Conservation (phyloP, 2,797 vertebrate species). For the Urosaurus nigricauda region DNA sequence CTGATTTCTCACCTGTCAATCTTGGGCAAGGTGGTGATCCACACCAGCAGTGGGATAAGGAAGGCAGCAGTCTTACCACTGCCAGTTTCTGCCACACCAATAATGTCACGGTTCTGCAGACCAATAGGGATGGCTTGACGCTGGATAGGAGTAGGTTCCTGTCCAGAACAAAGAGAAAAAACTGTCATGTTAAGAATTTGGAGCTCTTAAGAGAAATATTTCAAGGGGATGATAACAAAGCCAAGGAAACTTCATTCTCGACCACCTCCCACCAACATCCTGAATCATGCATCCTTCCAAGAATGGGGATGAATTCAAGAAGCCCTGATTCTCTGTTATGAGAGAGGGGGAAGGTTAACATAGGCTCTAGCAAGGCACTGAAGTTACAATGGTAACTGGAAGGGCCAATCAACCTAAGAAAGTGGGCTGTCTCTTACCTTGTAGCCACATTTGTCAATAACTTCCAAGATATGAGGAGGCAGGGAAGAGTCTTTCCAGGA, state of each 20-base stretch:
- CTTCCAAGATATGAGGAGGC: slow-evolving; percentile 95
- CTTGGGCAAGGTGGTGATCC: slow-evolving; percentile 98
- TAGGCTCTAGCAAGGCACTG: not conserved
- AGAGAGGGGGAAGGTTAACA: not conserved
- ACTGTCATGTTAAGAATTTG: not conserved
- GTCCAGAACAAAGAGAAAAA: not conserved
- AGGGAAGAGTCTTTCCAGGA: slow-evolving; percentile 97
- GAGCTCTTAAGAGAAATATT: not conserved
- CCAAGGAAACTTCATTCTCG: not conserved
- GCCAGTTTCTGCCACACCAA: slow-evolving; percentile 96
- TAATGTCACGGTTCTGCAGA: slow-evolving; percentile 97
- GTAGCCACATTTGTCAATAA: slow-evolving; percentile 98
- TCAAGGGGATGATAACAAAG: not conserved
- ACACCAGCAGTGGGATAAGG: slow-evolving; percentile 95
- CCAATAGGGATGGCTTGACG: slow-evolving; percentile 98
- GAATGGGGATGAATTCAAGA: not conserved
- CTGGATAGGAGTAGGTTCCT: slow-evolving; percentile 98
- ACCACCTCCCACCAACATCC: fast-evolving
- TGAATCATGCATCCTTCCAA: not conserved
- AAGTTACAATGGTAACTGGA: not conserved
- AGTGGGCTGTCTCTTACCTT: slow-evolving; percentile 83
- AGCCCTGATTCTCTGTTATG: not conserved
- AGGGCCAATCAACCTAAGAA: not conserved
- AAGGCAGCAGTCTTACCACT: slow-evolving; percentile 98
- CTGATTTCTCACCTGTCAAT: slow-evolving; percentile 87